Evolutionary conservation across 1,140 invertebrate species (phyloP).

Genomic region (Drepana arcuata): DNA sequence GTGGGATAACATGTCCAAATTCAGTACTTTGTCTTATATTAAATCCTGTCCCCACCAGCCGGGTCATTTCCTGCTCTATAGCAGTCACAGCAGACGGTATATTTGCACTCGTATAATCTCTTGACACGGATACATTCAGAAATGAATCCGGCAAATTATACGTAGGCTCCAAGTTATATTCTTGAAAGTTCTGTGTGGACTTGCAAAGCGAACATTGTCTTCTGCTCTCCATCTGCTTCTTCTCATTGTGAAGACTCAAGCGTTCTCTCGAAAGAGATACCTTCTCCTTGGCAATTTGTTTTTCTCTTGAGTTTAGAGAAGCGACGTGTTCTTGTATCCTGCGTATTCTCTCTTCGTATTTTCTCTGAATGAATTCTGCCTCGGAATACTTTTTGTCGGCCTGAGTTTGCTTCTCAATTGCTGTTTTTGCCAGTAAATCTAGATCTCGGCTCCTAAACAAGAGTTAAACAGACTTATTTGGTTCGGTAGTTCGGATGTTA

Average conservation of each 20-base stretch:
- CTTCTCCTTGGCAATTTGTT: conserved; percentile 68
- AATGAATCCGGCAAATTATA: conserved; percentile 25
- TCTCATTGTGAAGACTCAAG: conserved; percentile 57
- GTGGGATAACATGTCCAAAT: conserved; percentile 6
- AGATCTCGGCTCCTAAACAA: conserved; percentile 53
- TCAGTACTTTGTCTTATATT: conserved; percentile 21
- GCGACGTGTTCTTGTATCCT: conserved; percentile 63
- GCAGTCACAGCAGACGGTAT: conserved; percentile 26
- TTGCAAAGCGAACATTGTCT: conserved; percentile 57
- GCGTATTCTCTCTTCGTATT: conserved; percentile 62
- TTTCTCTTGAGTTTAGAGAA: conserved; percentile 58
- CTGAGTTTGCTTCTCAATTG: conserved; percentile 59
- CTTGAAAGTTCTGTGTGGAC: conserved; percentile 23
- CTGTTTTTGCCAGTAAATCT: conserved; percentile 55
- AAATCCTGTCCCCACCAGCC: conserved; percentile 35
- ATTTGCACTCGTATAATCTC: conserved; percentile 28
- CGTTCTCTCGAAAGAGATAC: conserved; percentile 60
- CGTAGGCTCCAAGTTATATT: conserved; percentile 25
- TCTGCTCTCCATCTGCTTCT: conserved; percentile 46
- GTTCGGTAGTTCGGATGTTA: not conserved
- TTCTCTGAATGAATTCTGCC: conserved; percentile 52
- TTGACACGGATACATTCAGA: conserved; percentile 22
- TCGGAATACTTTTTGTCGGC: conserved; percentile 62
- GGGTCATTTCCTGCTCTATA: conserved; percentile 53
- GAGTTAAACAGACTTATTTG: not conserved